Conservation (phyloP, 1,140 invertebrate species). For the Drosophila murphyi region DNA sequence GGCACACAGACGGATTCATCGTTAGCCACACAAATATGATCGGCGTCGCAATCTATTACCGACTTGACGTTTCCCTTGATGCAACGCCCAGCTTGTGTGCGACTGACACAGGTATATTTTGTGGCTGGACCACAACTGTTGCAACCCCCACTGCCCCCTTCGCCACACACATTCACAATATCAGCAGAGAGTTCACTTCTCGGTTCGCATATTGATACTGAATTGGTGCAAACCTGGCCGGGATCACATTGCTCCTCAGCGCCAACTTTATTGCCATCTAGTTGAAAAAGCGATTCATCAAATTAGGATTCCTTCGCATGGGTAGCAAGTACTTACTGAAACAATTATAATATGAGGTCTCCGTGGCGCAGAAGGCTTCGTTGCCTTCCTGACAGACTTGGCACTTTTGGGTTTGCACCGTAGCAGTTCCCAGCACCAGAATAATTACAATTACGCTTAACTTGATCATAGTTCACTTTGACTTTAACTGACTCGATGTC, state of each 20-base stretch:
- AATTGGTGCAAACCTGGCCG: conserved; percentile 51
- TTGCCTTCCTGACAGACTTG: conserved; percentile 36
- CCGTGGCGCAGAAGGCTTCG: conserved; percentile 32
- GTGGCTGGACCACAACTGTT: conserved; percentile 6
- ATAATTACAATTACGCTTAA: conserved; percentile 18
- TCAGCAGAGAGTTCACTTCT: background rate
- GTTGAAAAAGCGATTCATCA: no score
- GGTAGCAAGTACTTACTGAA: conserved; percentile 31
- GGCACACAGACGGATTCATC: conserved; percentile 51
- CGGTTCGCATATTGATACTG: conserved; percentile 20
- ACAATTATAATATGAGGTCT: conserved; percentile 50
- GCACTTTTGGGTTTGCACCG: conserved; percentile 16
- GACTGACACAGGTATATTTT: conserved; percentile 60
- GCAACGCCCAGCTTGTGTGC: conserved; percentile 52
- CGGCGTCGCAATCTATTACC: conserved; percentile 9
- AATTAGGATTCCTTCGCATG: background rate
- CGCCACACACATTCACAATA: conserved; percentile 40
- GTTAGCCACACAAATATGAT: conserved; percentile 43
- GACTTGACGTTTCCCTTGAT: conserved; percentile 3
- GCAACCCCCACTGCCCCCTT: conserved; percentile 13
- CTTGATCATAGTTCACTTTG: conserved; percentile 31
- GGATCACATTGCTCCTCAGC: conserved; percentile 3
- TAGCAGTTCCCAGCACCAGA: background rate
- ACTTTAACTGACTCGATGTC: conserved; percentile 30
- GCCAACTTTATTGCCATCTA: conserved; percentile 23